Evolutionary conservation across 2,797 vertebrate genomes (phyloP).

Genomic region (Emydoidea blandingii): DNA sequence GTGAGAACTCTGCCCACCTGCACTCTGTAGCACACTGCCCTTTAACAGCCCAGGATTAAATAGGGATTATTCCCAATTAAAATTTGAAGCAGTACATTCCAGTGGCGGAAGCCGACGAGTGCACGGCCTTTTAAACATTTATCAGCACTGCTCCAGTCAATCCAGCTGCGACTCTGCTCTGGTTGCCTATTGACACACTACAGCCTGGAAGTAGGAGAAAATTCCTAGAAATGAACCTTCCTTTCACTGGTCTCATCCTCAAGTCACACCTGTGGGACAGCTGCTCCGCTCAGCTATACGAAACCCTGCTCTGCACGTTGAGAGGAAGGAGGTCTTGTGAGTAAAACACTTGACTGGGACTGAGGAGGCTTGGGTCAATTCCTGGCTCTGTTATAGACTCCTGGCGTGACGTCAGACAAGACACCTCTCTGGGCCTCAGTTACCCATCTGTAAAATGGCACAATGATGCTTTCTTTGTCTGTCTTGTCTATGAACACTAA

Average conservation of each 20-base stretch:
- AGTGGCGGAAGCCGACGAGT: neutral
- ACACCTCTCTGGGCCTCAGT: neutral
- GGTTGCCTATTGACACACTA: neutral
- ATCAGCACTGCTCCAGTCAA: neutral
- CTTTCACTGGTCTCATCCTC: neutral
- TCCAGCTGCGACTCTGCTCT: neutral
- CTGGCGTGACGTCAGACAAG: rapidly evolving
- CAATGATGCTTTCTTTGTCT: neutral
- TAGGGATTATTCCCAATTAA: neutral
- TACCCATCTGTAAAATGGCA: neutral
- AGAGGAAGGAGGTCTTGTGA: neutral
- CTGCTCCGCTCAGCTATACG: neutral
- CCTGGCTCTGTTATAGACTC: neutral
- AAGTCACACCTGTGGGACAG: neutral
- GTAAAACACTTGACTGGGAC: neutral
- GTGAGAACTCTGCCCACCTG: neutral
- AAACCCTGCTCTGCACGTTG: neutral
- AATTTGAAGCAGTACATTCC: neutral
- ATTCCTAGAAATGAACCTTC: neutral
- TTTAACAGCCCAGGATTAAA: neutral
- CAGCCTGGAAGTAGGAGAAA: neutral
- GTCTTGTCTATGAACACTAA: neutral
- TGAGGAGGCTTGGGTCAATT: neutral
- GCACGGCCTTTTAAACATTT: neutral
- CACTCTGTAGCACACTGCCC: neutral